phyloP scores from a whole-genome alignment of 64 coral and sea anemone species.

The Actinia equina region DNA sequence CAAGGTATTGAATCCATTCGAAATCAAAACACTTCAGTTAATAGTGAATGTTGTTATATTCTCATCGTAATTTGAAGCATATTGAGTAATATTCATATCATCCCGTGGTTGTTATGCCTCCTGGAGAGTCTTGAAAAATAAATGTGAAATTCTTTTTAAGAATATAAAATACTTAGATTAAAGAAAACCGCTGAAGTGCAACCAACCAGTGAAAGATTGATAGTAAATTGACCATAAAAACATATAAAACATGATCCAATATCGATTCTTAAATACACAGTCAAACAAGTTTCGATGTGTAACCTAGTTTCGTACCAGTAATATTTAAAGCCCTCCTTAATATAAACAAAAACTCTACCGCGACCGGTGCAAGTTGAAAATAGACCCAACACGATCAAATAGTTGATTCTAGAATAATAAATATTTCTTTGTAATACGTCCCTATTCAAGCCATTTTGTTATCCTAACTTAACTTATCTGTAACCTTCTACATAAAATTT shows the following conservation, averaged over 20 bases:
- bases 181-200: neutral
- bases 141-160: neutral
- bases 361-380: neutral
- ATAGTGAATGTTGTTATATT: neutral
- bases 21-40: no score
- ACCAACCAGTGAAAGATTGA: neutral
- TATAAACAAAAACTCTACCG: neutral
- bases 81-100: neutral
- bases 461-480: neutral
- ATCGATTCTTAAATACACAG: neutral
- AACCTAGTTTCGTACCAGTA: neutral
- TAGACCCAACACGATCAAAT: neutral
- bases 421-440: neutral
- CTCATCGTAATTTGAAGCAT: neutral
- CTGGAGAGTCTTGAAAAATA: neutral
- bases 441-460: neutral
- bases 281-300: neutral
- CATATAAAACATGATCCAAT: neutral
- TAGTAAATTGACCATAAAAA: neutral
- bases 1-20: no score
- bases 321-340: neutral
- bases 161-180: neutral
- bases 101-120: neutral
- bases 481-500: neutral
- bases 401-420: neutral